Base-by-base conservation (phyloP, 2,113 vertebrate genomes). In the Petroica traversi region DNA sequence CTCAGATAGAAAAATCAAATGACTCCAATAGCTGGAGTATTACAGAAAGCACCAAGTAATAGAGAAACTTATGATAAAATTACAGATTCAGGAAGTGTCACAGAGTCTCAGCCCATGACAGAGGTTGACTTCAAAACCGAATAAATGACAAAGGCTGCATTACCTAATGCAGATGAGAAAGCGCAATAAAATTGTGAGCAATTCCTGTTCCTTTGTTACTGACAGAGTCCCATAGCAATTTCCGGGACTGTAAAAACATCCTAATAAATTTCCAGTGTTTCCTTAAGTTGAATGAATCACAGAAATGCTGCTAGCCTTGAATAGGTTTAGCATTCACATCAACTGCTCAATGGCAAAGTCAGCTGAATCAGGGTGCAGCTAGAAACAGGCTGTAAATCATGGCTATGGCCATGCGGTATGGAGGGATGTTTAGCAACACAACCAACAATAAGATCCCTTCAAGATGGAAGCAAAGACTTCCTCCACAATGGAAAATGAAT, bases 191-290 rank as follows among this genome's bases (percentile, higher is more conserved):
- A 95, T 58, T 58, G 52, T 38, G 80, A 94, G 45, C 92, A 85
- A 79, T 95, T 96, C 96, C 90, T 96, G 72, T 94, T 97, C 92
- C 85, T 97, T 97, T 97, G 95, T 97, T 96, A 94, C 91, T 93
- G 94, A 98, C 95, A 96, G 96, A 97, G 93, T 89, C 94, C 68
- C 95, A 83, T 55, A 96, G 94, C 96, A 97, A 98, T 98, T 98
- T 98, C 97, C 88, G 82, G 95, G 80, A 78, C 92, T 97, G 85
- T 95, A 96, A 97, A 98, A 98, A 96, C 97, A 98, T 97, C 95
- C 97, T 95, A 97, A 98, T 98, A 98, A 97, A 98, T 98, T 97
- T 97, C 87, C 84, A 93, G 69, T 89, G 91, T 97, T 96, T 97
- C 96, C 97, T 97, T 69, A 92, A 94, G 66, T 95, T 97, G 97